A percentile compares a stretch with the other conserved stretches of the same genome.
Conservation (phyloP, 2,888 invertebrate species). For the Melinopterus prodromus region DNA sequence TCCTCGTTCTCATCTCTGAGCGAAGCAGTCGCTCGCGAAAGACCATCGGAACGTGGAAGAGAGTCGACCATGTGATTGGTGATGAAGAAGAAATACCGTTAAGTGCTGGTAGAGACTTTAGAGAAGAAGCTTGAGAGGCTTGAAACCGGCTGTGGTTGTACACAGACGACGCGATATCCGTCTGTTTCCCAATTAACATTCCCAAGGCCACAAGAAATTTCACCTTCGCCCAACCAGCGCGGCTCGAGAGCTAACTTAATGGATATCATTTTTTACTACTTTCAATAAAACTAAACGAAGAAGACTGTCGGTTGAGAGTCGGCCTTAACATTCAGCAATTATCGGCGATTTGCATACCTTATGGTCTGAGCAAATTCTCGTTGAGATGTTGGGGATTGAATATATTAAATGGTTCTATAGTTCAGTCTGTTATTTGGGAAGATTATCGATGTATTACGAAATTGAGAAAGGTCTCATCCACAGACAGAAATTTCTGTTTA, state of each 20-base stretch:
- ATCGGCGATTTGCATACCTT: too few species aligned
- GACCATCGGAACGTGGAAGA: not conserved
- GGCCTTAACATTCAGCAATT: too few species aligned
- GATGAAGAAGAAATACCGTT: not conserved
- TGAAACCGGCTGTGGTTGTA: not conserved
- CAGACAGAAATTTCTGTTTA: too few species aligned
- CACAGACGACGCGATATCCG: not conserved
- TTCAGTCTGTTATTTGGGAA: too few species aligned
- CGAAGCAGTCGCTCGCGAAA: not conserved
- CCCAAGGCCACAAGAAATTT: not conserved
- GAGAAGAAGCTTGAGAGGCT: not conserved
- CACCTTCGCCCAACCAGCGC: not conserved
- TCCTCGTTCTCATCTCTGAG: not conserved
- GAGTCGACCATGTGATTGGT: not conserved
- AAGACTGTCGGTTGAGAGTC: too few species aligned
- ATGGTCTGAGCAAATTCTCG: too few species aligned
- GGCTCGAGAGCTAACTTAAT: not conserved
- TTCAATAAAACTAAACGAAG: not conserved
- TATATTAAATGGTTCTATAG: too few species aligned
- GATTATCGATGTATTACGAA: too few species aligned
- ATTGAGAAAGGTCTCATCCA: too few species aligned
- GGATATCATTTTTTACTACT: not conserved
- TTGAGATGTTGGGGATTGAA: too few species aligned
- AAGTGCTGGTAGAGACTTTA: not conserved
- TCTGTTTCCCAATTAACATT: not conserved